These are phyloP conservation scores for Sigmodon hispidus DNA, from an alignment of 2,113 vertebrate species.

Conservation along the genomic window DNA sequence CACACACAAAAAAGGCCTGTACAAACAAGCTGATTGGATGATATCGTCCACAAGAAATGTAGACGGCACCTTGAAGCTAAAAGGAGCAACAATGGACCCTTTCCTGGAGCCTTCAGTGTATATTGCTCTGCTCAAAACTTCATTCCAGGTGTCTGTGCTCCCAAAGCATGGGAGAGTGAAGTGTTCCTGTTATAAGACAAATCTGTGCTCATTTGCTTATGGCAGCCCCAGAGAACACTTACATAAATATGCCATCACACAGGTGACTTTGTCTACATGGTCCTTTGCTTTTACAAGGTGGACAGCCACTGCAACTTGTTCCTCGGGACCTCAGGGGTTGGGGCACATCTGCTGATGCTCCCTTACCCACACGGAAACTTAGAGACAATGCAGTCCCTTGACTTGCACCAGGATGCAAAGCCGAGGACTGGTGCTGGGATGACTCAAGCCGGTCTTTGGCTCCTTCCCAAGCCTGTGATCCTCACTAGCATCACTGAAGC, in stretches of 20 bases:
- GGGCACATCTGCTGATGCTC: not conserved
- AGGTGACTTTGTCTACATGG: not conserved
- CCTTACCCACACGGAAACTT: not conserved
- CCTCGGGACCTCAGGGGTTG: not conserved
- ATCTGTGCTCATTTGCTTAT: not conserved
- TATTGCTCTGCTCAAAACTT: not conserved
- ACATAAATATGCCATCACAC: not conserved
- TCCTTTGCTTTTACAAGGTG: not conserved
- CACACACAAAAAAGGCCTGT: not conserved
- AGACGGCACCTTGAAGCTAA: not conserved
- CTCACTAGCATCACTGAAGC: not conserved
- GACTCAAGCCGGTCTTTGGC: slow-evolving; percentile 37
- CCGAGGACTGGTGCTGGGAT: not conserved
- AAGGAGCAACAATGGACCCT: not conserved
- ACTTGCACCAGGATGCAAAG: not conserved
- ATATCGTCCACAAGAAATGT: not conserved
- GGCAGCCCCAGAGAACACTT: not conserved
- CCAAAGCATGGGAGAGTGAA: not conserved
- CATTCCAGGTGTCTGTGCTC: not conserved
- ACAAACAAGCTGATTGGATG: not conserved
- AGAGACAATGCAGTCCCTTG: not conserved
- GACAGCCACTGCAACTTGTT: not conserved
- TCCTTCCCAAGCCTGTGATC: not conserved
- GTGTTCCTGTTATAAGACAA: not conserved
- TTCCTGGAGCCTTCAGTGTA: not conserved